Evolutionary conservation across 2,113 vertebrate genomes (phyloP).

Genomic region (Tympanuchus pallidicinctus): DNA sequence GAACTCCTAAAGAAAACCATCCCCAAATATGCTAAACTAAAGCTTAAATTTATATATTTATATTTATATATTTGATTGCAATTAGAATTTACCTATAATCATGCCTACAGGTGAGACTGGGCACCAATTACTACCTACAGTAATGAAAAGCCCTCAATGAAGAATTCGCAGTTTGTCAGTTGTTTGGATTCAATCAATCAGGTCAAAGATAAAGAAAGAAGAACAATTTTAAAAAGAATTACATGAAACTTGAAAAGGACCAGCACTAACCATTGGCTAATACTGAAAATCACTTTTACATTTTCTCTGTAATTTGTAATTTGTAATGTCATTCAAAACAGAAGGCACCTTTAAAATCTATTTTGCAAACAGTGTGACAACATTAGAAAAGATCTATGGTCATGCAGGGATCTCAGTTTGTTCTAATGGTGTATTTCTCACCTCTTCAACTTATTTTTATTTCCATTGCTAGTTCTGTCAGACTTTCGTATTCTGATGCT

Average conservation of each 20-base stretch:
- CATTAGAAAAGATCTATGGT: not conserved
- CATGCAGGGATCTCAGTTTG: rapidly evolving
- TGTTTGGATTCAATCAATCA: not conserved
- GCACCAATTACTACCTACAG: not conserved
- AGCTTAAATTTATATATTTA: not conserved
- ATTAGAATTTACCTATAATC: not conserved
- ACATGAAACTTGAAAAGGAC: not conserved
- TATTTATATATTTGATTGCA: not conserved
- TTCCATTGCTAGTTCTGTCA: not conserved
- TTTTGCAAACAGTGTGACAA: not conserved
- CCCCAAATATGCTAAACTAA: not conserved
- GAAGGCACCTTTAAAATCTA: not conserved
- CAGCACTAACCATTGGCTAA: not conserved
- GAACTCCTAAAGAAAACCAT: not conserved
- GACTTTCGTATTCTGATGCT: not conserved
- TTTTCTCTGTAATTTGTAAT: not conserved
- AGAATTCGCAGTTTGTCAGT: not conserved
- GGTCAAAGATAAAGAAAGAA: not conserved
- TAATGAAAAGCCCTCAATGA: not conserved
- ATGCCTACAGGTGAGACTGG: not conserved
- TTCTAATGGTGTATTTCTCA: not conserved
- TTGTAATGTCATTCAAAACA: not conserved
- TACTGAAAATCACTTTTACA: not conserved
- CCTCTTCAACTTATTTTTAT: not conserved
- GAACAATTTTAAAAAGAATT: not conserved